These are phyloP conservation scores for Phengaris alcon DNA, from an alignment of 2,888 invertebrate species.

Conservation along the genomic window DNA sequence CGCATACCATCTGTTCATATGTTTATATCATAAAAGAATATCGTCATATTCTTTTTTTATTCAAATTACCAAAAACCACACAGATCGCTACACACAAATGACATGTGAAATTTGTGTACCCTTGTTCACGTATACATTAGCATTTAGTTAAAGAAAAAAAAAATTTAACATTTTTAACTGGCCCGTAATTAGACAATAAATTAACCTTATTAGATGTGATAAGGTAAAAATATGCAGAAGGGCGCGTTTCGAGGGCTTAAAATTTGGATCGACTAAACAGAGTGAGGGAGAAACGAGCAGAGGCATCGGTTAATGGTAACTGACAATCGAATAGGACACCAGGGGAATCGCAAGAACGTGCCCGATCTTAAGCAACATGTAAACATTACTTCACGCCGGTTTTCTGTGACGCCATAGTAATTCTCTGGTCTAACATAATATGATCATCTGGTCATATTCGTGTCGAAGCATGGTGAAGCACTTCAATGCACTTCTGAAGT, in stretches of 20 bases:
- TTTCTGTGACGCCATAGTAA: too few species aligned
- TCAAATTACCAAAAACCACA: conserved; percentile 8
- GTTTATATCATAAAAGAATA: too few species aligned
- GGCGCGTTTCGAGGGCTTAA: conserved; percentile 32
- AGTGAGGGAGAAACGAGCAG: neutral
- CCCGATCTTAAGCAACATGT: too few species aligned
- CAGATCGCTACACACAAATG: conserved; percentile 18
- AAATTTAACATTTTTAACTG: neutral
- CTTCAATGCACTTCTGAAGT: too few species aligned
- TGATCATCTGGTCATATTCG: too few species aligned
- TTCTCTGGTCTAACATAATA: too few species aligned
- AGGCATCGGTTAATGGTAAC: neutral
- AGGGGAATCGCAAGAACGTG: too few species aligned
- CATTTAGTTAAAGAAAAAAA: conserved; percentile 43
- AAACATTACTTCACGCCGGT: too few species aligned
- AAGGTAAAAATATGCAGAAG: conserved; percentile 28
- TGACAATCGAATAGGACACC: neutral
- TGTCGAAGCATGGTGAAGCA: too few species aligned
- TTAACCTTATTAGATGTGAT: conserved; percentile 51
- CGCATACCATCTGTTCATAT: too few species aligned
- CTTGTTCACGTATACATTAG: conserved; percentile 31
- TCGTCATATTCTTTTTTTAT: too few species aligned
- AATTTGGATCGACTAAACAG: conserved; percentile 25
- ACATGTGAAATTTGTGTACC: conserved; percentile 30
- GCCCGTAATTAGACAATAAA: conserved; percentile 62